A percentile compares a stretch with the other conserved stretches of the same genome.
These are phyloP conservation scores for Salarias fasciatus DNA, from an alignment of 2,797 vertebrate genomes.

Conservation along the genomic window DNA sequence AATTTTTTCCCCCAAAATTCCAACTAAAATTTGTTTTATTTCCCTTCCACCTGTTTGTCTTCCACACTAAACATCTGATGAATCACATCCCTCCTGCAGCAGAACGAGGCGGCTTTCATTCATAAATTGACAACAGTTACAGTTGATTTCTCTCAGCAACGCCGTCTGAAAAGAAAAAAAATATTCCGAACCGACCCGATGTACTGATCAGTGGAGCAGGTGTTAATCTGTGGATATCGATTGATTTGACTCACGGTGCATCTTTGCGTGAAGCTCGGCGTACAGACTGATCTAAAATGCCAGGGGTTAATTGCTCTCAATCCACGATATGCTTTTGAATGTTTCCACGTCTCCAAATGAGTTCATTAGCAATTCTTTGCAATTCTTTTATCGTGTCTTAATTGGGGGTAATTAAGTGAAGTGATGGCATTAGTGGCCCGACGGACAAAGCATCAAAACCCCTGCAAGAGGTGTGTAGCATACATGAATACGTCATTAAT, in stretches of 20 bases:
- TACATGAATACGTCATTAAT: conserved; percentile 79
- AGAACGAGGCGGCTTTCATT: conserved; percentile 3
- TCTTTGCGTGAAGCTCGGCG: conserved; percentile 21
- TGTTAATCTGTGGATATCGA: conserved; percentile 54
- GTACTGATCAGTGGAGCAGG: conserved; percentile 16
- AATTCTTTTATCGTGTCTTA: conserved; percentile 79
- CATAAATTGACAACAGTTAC: background rate
- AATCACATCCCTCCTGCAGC: background rate
- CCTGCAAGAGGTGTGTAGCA: conserved; percentile 55
- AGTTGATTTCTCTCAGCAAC: background rate
- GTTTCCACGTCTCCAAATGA: conserved; percentile 75
- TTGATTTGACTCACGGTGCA: conserved; percentile 11
- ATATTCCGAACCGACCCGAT: background rate
- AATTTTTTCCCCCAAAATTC: no score
- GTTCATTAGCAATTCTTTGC: conserved; percentile 84
- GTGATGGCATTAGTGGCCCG: conserved; percentile 77
- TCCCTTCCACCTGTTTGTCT: no score
- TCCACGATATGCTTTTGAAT: conserved; percentile 70
- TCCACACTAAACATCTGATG: no score
- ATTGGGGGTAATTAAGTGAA: conserved; percentile 84
- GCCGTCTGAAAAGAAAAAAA: conserved; percentile 3
- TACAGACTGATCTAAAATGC: conserved; percentile 55
- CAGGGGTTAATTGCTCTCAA: conserved; percentile 74
- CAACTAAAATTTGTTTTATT: no score
- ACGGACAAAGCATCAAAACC: conserved; percentile 80